Evolutionary conservation across 2,888 invertebrate genomes (phyloP).

Genomic region (Sinohyriopsis cumingii): DNA sequence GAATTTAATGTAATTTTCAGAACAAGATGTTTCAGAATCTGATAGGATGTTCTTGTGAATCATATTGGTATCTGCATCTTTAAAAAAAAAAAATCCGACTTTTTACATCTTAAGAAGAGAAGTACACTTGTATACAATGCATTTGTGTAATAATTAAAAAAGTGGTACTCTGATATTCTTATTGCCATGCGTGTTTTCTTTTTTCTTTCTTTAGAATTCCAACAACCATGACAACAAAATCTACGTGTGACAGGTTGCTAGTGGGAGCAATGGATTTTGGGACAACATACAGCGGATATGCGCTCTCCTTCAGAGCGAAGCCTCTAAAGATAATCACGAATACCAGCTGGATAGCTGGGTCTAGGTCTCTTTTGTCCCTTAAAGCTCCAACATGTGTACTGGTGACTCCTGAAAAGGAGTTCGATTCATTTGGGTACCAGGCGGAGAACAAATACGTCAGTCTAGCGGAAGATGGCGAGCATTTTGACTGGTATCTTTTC

Average conservation of each 20-base stretch:
- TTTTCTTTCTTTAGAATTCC: too few relatives aligned
- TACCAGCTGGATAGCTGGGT: constrained; percentile 3
- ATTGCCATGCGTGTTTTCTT: too few relatives aligned
- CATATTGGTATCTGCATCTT: too few relatives aligned
- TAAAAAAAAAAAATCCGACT: too few relatives aligned
- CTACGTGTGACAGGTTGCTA: neutral
- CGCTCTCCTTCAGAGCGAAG: constrained; percentile 6
- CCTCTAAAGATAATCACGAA: constrained; percentile 8
- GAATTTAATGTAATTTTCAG: too few relatives aligned
- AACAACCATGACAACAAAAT: too few relatives aligned
- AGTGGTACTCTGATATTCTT: too few relatives aligned
- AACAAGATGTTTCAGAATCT: too few relatives aligned
- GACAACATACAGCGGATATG: constrained; percentile 18
- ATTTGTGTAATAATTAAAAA: too few relatives aligned
- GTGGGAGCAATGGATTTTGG: constrained; percentile 15
- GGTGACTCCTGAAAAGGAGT: neutral
- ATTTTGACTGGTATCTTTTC: constrained; percentile 8
- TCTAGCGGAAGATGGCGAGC: constrained; percentile 8
- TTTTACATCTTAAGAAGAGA: too few relatives aligned
- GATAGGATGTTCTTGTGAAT: too few relatives aligned
- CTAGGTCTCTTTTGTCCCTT: constrained; percentile 5
- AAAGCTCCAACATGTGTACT: constrained; percentile 11
- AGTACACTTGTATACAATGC: too few relatives aligned
- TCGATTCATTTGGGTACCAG: constrained; percentile 11
- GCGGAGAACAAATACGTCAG: constrained; percentile 11